Evolutionary conservation across 2,797 vertebrate species (phyloP).

Genomic region (Spinibarbus caldwelli): DNA sequence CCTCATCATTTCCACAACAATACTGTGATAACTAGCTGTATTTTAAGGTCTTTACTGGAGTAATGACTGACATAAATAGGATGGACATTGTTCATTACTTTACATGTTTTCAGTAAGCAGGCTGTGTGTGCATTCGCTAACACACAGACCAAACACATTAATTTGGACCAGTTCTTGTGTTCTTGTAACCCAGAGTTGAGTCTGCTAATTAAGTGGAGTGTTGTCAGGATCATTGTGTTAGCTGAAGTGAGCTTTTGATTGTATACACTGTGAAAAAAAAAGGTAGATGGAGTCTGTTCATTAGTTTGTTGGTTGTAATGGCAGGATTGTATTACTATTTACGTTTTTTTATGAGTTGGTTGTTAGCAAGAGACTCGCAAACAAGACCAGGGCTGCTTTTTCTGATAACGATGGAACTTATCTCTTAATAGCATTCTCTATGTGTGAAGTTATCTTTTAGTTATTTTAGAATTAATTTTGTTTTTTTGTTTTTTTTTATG

Average conservation of each 20-base stretch:
- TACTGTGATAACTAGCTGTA: no score
- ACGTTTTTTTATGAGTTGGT: neutral
- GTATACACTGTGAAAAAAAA: neutral
- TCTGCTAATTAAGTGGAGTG: conserved; percentile 19
- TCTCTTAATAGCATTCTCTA: neutral
- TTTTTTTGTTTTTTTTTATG: neutral
- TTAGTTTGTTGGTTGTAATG: neutral
- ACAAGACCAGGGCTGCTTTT: neutral
- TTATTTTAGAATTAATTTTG: no score
- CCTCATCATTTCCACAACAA: no score
- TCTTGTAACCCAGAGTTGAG: neutral
- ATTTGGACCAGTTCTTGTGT: neutral
- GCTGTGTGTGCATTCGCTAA: neutral
- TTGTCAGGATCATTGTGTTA: neutral
- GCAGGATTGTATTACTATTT: neutral
- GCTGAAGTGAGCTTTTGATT: conserved; percentile 6
- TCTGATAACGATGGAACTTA: neutral
- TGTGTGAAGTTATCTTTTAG: neutral
- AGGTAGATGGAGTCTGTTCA: neutral
- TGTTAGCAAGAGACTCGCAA: neutral
- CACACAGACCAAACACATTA: neutral
- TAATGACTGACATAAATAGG: neutral
- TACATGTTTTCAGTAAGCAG: neutral
- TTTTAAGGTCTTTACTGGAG: no score
- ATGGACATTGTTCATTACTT: conserved; percentile 12